Conservation (phyloP, 2,113 vertebrate species). For the Panthera leo region DNA sequence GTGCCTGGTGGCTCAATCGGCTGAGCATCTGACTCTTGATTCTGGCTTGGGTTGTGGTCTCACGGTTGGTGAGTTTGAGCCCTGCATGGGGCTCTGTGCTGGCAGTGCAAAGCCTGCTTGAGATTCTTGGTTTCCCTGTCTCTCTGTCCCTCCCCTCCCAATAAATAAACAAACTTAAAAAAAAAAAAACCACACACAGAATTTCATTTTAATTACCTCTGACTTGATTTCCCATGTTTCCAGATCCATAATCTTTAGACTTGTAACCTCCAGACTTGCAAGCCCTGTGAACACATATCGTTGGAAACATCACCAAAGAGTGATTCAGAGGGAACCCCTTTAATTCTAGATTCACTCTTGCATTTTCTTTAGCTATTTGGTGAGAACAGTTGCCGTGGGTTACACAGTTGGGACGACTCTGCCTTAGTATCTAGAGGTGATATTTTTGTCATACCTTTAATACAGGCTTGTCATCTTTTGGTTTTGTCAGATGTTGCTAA, state of each 20-base stretch:
- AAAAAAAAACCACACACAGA: no score
- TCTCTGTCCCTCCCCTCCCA: no score
- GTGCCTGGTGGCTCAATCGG: no score
- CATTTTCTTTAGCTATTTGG: neutral
- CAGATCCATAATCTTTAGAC: constrained; percentile 71
- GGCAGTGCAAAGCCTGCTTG: no score
- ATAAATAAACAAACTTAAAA: no score
- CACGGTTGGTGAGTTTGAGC: no score
- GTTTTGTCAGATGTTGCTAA: neutral
- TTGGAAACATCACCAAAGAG: neutral
- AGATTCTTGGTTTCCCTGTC: no score
- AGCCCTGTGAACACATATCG: constrained; percentile 55
- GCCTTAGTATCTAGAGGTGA: neutral
- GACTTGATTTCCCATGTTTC: constrained; percentile 66
- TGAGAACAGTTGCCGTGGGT: neutral
- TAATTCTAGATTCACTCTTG: neutral
- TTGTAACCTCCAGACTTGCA: constrained; percentile 71
- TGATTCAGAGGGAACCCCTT: neutral
- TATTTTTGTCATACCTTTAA: neutral
- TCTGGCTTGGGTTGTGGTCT: no score
- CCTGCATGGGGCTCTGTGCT: no score
- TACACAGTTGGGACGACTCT: neutral
- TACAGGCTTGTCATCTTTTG: neutral
- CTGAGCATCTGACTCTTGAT: no score
- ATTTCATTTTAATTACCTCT: constrained; percentile 76